Conservation (phyloP, 1,140 invertebrate genomes). For the Ips typographus region DNA sequence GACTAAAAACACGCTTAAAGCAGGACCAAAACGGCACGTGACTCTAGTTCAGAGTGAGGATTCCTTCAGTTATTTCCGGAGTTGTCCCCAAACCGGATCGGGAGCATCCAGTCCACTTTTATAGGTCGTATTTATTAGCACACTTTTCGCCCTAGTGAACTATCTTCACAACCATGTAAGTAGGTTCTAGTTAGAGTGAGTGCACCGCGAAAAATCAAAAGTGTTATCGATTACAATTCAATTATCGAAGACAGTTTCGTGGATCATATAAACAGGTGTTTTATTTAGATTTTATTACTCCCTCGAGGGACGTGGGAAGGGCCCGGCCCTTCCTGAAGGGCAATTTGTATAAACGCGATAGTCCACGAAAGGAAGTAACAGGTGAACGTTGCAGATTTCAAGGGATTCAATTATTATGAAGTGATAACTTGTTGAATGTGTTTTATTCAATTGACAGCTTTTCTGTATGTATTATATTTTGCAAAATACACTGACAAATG, state of each 20-base stretch:
- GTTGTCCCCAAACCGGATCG: constrained; percentile 14
- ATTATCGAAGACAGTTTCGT: neutral
- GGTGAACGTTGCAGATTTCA: constrained; percentile 4
- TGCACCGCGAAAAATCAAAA: too few relatives aligned
- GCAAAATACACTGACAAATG: too few relatives aligned
- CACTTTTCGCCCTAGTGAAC: constrained; percentile 5
- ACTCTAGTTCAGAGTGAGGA: constrained; percentile 23
- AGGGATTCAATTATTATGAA: constrained; percentile 14
- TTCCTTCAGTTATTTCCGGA: constrained; percentile 24
- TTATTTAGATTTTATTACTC: constrained; percentile 14
- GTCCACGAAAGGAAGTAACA: constrained; percentile 15
- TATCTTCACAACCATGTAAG: neutral
- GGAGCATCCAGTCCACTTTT: constrained; percentile 11
- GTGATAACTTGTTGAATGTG: constrained; percentile 7
- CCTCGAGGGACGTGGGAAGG: constrained; percentile 6
- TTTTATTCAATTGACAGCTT: too few relatives aligned
- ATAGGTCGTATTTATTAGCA: constrained; percentile 17
- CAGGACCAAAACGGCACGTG: constrained; percentile 19
- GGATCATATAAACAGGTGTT: constrained; percentile 18
- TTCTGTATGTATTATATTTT: too few relatives aligned
- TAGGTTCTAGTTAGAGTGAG: too few relatives aligned
- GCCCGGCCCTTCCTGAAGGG: neutral
- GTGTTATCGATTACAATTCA: too few relatives aligned
- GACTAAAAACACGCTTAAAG: constrained; percentile 4
- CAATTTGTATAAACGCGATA: constrained; percentile 21